Evolutionary conservation across 2,888 invertebrate genomes (phyloP), one percentile per base, ranked within the genome.

Genomic region (Pyrocoelia pectoralis): DNA sequence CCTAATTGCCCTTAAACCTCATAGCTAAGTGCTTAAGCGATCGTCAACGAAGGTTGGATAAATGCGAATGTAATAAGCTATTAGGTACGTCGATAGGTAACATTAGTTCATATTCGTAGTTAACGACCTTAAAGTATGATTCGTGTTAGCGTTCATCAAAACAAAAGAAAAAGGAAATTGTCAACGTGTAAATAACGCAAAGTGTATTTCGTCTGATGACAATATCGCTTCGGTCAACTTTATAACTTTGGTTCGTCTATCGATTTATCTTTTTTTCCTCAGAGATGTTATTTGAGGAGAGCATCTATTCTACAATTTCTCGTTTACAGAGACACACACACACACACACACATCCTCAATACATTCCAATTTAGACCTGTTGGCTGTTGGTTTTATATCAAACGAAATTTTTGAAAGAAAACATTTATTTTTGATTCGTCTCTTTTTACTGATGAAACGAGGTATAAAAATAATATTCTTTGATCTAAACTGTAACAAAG

Each of bases 301-400:
- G 12, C 15, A 15, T 43, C 15, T 13, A 43, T 43, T 9, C 41
- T 43, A 43, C 15, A 8, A 12, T 15, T 13, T 13, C 12, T 43
- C 41, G 1, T 43, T 43, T 15, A 43, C 24, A 6, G 24, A 24
- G 24, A 24, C 4, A 24, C n/a, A n/a, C n/a, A n/a, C n/a, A n/a
- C n/a, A n/a, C n/a, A 24, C 4, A 24, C 13, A 43, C 41, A 8
- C 9, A 33, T 13, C 13, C 41, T 43, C 41, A 43, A 43, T 43
- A 13, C 2, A 43, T 43, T 43, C 8, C 41, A 43, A 43, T 43
- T 43, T 43, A 15, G 41, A 43, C 41, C 41, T 15, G n/a, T n/a
- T 40, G 40, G 40, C 2, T 6, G 13, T 43, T 43, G 13, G 13
- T 43, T 15, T 15, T 13, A 43, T 43, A 43, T 43, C 14, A 43